Conservation (phyloP, 2,888 invertebrate species). For the Apotomis turbidana region DNA sequence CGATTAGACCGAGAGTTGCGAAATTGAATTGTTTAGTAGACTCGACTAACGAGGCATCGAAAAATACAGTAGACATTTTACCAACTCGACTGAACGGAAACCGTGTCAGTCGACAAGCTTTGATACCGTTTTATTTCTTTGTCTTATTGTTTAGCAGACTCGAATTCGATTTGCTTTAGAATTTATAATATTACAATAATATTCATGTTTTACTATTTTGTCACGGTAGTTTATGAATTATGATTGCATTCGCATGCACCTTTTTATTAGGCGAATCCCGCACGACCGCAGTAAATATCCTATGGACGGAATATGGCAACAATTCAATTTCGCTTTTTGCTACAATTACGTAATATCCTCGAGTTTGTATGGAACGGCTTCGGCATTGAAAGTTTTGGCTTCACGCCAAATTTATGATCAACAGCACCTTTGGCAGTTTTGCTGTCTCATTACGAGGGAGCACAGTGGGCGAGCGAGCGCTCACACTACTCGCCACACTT, state of each 20-base stretch:
- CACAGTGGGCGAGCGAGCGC: constrained; percentile 41
- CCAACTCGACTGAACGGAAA: constrained; percentile 11
- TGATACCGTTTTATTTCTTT: constrained; percentile 45
- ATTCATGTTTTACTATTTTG: constrained; percentile 45
- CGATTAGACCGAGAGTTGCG: constrained; percentile 48
- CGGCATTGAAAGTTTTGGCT: constrained; percentile 73
- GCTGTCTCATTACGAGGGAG: constrained; percentile 68
- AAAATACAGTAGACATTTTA: constrained; percentile 19
- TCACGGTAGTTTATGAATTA: constrained; percentile 74
- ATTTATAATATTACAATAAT: constrained; percentile 46
- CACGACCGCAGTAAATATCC: constrained; percentile 75
- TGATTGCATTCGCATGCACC: constrained; percentile 74
- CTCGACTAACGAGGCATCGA: constrained; percentile 7
- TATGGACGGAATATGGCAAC: constrained; percentile 77
- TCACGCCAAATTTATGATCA: constrained; percentile 69
- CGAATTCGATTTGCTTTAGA: constrained; percentile 61
- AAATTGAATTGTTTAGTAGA: constrained; percentile 59
- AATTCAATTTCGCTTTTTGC: constrained; percentile 84
- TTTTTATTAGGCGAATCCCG: constrained; percentile 65
- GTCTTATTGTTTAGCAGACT: constrained; percentile 42
- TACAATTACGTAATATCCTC: constrained; percentile 67
- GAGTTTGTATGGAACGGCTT: constrained; percentile 71
- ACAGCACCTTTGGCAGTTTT: constrained; percentile 68
- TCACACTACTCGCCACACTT: constrained; percentile 17
- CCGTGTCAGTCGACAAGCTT: constrained; percentile 27